Percentiles rank a stretch among this genome's conserved stretches.
Evolutionary conservation across 2,888 invertebrate genomes (phyloP).

Genomic region (Clepsis dumicolana): DNA sequence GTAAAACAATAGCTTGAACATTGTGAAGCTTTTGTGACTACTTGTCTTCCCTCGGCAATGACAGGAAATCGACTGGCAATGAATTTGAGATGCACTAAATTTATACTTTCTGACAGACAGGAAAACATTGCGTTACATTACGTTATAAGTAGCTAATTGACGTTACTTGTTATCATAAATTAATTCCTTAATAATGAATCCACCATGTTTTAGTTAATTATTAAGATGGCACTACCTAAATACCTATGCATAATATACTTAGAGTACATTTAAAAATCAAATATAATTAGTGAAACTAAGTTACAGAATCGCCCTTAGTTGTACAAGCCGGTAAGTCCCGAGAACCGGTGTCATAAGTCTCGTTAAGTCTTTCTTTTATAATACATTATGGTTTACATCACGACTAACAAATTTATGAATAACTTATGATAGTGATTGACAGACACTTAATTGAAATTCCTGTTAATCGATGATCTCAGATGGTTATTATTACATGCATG

Average conservation of each 20-base stretch:
- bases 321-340: constrained; percentile 2
- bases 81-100: background rate
- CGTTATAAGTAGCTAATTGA: background rate
- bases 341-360: background rate
- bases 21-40: constrained; percentile 1
- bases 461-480: background rate
- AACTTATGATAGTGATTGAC: background rate
- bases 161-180: background rate
- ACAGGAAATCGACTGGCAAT: background rate
- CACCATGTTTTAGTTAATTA: too few relatives aligned
- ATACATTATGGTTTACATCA: background rate
- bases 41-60: background rate
- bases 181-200: background rate
- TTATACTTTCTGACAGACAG: background rate
- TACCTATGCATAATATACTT: background rate
- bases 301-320: constrained; percentile 1
- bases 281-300: background rate
- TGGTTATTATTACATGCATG: background rate
- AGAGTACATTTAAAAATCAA: background rate
- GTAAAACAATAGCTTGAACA: constrained; percentile 17
- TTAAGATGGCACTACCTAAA: too few relatives aligned
- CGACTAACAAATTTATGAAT: background rate
- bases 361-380: background rate
- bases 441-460: background rate
- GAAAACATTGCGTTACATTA: background rate